Evolutionary conservation across 2,797 vertebrate genomes (phyloP), one percentile per base, ranked within the genome.

Genomic region (Coccyzus lansbergi): DNA sequence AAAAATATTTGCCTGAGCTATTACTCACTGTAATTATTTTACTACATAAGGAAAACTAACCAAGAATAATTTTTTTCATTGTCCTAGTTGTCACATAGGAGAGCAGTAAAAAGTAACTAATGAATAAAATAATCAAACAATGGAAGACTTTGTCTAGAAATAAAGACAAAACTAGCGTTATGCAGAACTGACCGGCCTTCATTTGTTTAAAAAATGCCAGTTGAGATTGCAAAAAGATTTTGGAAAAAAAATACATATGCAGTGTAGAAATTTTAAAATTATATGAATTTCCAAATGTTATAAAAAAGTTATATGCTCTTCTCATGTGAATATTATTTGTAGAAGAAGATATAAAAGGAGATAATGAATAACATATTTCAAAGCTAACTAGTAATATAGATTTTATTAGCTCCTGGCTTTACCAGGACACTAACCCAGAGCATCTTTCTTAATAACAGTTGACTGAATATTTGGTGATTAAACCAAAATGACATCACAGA

Each of bases 21-120:
- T 46, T 75, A 74, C 8, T 80, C 55, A 31, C 10, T 59, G 26
- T 26, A 59, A 1, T 69, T 63, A 51, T 53, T 78, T 86, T 53
- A 36, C 20, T 40, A 36, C 11, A 36, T 36, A 40, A 63, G 34
- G 52, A 74, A 78, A 65, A 2, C 2, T 78, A 90, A 70, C 16
- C 14, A 65, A 33, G 1, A 83, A 49, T 77, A 0, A 0, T 22
- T 51, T 79, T 60, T 75, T 53, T 28, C 4, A n/a, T 55, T 71
- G 53, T 59, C 19, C 10, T 40, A 44, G 10, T 18, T 92, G n/a
- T 63, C 63, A 28, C 18, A 70, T 82, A 79, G n/a, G 38, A 59
- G 17, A 83, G 48, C 34, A 85, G 12, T 46, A 59, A 6, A 36
- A 24, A 78, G 71, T 11, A 84, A 26, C 49, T 31, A 12, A 77